These are phyloP conservation scores for Morelia viridis DNA, from an alignment of 2,797 vertebrate genomes.

Conservation along the genomic window DNA sequence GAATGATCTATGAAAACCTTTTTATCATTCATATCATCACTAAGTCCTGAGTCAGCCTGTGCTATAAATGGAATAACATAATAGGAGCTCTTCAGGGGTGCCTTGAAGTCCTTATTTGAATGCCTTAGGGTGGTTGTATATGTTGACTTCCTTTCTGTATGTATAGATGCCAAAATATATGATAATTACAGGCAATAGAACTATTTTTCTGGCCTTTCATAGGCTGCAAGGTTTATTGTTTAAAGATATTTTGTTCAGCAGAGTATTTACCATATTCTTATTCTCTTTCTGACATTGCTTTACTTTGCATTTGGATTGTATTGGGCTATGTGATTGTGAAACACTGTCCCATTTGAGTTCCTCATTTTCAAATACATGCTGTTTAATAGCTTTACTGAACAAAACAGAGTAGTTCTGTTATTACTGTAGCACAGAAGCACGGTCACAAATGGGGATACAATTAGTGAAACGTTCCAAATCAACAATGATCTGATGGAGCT, in stretches of 20 bases:
- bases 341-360: background rate
- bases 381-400: constrained; percentile 35
- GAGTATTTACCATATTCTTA: constrained; percentile 49
- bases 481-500: background rate
- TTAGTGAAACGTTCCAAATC: background rate
- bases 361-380: constrained; percentile 36
- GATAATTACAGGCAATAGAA: constrained; percentile 42
- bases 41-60: background rate
- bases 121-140: constrained; percentile 16
- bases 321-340: background rate
- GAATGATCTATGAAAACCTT: background rate
- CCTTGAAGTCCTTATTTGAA: constrained; percentile 9
- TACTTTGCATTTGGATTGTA: background rate
- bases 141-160: constrained; percentile 52
- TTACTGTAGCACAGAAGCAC: background rate
- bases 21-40: background rate
- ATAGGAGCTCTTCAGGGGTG: constrained; percentile 46
- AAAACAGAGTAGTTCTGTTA: constrained; percentile 37
- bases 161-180: constrained; percentile 22
- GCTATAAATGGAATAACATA: constrained; percentile 39
- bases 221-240: constrained; percentile 20
- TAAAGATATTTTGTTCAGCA: constrained; percentile 26
- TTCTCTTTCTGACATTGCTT: background rate
- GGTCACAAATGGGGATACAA: background rate
- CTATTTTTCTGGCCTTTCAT: constrained; percentile 31